A percentile compares a stretch with the other conserved stretches of the same genome.
Conservation (phyloP, 2,888 invertebrate species). For the Exephanes ischioxanthus region DNA sequence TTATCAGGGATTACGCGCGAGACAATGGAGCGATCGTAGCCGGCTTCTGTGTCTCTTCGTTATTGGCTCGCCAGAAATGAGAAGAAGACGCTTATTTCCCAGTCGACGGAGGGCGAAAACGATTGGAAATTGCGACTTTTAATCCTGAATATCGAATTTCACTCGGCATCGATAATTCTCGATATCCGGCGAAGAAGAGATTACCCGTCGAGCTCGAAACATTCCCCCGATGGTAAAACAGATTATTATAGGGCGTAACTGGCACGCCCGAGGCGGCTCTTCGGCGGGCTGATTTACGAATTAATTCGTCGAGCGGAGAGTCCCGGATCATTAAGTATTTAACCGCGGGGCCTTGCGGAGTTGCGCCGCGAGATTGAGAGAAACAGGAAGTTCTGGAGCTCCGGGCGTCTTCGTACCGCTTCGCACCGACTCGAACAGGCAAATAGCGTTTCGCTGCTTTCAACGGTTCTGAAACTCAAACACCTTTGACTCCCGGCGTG, state of each 20-base stretch:
- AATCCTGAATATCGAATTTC: neutral
- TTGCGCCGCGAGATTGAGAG: conserved; percentile 26
- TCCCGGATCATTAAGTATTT: conserved; percentile 45
- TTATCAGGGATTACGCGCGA: conserved; percentile 39
- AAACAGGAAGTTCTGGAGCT: conserved; percentile 10
- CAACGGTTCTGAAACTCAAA: neutral
- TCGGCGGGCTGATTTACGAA: conserved; percentile 26
- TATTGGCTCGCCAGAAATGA: neutral
- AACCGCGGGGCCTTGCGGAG: conserved; percentile 35
- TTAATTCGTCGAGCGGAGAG: conserved; percentile 33
- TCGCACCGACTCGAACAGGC: neutral
- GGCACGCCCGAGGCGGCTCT: neutral
- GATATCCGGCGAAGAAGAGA: conserved; percentile 7
- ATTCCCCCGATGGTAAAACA: conserved; percentile 13
- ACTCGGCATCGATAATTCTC: neutral
- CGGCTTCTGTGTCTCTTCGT: conserved; percentile 28
- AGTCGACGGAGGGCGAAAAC: neutral
- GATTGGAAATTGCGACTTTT: neutral
- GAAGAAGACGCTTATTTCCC: neutral
- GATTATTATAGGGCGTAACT: conserved; percentile 26
- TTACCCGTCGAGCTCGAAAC: neutral
- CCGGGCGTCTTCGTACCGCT: neutral
- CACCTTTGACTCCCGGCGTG: conserved; percentile 1
- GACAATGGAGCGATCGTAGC: conserved; percentile 18
- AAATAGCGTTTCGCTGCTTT: conserved; percentile 7